phyloP scores from a whole-genome alignment of 2,797 vertebrate genomes.

The Pangasius larnaudii region DNA sequence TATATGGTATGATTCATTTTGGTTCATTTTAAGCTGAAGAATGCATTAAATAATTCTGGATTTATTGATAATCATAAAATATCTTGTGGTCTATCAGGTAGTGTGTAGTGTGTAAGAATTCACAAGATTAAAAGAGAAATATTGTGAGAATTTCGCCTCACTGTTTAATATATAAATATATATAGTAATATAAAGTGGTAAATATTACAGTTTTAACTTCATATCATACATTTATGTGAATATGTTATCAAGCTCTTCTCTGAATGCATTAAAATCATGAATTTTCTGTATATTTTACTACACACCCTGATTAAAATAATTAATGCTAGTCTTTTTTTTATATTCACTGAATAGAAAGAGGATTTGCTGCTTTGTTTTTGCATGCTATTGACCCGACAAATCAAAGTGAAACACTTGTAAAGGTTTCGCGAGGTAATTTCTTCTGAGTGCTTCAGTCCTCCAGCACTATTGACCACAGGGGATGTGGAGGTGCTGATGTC shows the following conservation, averaged over 20 bases:
- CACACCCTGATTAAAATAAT: background rate
- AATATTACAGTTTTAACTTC: background rate
- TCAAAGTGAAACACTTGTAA: constrained; percentile 43
- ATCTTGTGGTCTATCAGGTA: background rate
- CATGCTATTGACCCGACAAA: constrained; percentile 37
- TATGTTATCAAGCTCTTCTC: background rate
- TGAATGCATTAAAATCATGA: background rate
- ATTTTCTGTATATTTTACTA: background rate
- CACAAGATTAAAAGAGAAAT: background rate
- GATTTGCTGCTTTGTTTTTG: constrained; percentile 12
- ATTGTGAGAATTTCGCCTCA: background rate
- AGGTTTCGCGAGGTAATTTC: constrained; percentile 66
- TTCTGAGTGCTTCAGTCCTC: constrained; percentile 69
- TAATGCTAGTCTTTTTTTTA: background rate
- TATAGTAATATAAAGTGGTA: background rate
- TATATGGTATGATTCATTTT: background rate
- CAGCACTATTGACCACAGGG: constrained; percentile 64
- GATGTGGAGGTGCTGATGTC: constrained; percentile 23
- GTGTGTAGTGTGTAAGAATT: background rate
- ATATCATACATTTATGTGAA: background rate
- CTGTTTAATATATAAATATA: background rate
- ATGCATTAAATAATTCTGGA: background rate
- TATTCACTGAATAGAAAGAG: background rate
- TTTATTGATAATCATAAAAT: background rate
- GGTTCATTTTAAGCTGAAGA: background rate